phyloP scores from a whole-genome alignment of 2,888 invertebrate genomes.

The Clanis bilineata region DNA sequence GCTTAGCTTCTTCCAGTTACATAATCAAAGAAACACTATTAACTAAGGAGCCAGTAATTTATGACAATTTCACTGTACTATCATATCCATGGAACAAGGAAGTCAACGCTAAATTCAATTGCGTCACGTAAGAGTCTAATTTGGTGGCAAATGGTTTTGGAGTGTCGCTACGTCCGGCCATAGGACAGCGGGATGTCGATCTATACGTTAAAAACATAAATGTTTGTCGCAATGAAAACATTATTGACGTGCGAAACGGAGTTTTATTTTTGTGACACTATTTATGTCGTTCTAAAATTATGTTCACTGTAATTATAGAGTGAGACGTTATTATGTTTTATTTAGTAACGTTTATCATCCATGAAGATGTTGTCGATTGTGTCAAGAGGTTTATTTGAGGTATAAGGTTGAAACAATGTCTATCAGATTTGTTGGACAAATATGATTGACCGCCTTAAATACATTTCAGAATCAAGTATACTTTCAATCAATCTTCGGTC shows the following conservation, averaged over 20 bases:
- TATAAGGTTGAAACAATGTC: too few relatives aligned
- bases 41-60: too few relatives aligned
- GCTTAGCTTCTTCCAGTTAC: too few relatives aligned
- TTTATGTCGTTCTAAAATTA: conserved; percentile 2
- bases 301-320: background rate
- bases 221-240: background rate
- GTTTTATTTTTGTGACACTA: background rate
- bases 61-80: background rate
- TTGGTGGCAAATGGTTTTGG: background rate
- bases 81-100: background rate
- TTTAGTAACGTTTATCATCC: background rate
- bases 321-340: background rate
- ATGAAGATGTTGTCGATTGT: too few relatives aligned
- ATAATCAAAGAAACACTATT: too few relatives aligned
- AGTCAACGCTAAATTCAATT: background rate
- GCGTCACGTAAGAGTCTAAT: background rate
- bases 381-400: too few relatives aligned
- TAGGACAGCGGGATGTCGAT: background rate
- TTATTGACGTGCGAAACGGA: background rate
- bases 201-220: background rate
- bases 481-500: too few relatives aligned
- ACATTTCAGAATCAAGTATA: too few relatives aligned
- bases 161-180: background rate
- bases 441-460: too few relatives aligned
- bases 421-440: too few relatives aligned